Percentiles rank a stretch among this genome's conserved stretches.
Conservation (phyloP, 2,113 vertebrate genomes). For the Hippoglossus stenolepis region DNA sequence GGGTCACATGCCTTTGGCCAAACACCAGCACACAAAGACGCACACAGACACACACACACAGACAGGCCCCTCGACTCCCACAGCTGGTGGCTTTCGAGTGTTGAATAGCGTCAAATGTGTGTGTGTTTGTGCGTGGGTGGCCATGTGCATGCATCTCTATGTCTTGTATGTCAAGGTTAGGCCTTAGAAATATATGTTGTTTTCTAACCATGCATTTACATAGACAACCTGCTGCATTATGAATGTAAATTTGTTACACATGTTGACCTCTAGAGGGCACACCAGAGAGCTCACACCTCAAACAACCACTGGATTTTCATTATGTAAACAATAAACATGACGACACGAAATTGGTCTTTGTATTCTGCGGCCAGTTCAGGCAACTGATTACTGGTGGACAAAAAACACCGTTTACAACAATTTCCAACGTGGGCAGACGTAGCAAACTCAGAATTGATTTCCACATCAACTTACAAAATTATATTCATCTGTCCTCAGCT, state of each 20-base stretch:
- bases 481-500: too few relatives aligned
- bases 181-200: background rate
- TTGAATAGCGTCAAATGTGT: conserved; percentile 2
- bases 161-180: background rate
- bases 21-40: conserved; percentile 2
- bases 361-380: too few relatives aligned
- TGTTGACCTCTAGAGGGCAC: background rate
- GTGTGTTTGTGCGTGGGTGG: conserved; percentile 24
- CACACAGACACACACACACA: background rate
- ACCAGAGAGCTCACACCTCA: background rate
- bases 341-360: too few relatives aligned
- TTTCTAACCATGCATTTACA: too few relatives aligned
- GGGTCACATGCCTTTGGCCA: conserved; percentile 23
- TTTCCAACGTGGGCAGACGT: too few relatives aligned
- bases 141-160: background rate
- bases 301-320: background rate
- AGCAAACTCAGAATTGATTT: too few relatives aligned
- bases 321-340: background rate
- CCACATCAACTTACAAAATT: too few relatives aligned
- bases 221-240: background rate
- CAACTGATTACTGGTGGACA: too few relatives aligned
- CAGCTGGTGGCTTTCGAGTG: conserved; percentile 19
- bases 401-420: too few relatives aligned
- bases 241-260: background rate
- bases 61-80: background rate